Evolutionary conservation across 2,888 invertebrate species (phyloP), one percentile per base, ranked within the genome.

Genomic region (Heliconius cydno): DNA sequence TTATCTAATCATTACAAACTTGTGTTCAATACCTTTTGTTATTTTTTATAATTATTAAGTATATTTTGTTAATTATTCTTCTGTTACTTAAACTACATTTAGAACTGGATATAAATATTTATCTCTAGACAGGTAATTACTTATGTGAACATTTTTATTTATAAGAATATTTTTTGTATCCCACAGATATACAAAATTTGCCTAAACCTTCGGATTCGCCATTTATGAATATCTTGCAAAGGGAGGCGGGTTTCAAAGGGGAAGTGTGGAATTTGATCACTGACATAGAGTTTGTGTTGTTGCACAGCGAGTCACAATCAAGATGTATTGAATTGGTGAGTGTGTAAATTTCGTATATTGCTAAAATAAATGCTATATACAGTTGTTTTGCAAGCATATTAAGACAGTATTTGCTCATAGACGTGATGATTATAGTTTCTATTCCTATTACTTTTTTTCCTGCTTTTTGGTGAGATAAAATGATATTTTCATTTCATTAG

Each of bases 251-350:
- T 65, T 95, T 94, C 86, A 91, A 92, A 0, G 76, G 80, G 1
- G 93, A 94, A 3, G 88, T 93, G 6, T 92, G 91, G 93, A 92
- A 93, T 22, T 79, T 92, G 15, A 87, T 95, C 74, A 87, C 87
- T 0, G 95, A 95, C 80, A 89, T 94, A 13, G 94, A 94, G 85
- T 91, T 94, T 83, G 93, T 94, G 19, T 85, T 95, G 57, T 86
- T 94, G 25, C 91, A 92, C 84, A 94, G 87, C 12, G 91, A 92
- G 73, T 88, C 88, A 70, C 86, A 87, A 25, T 84, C 89, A 9
- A 86, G 87, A 34, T 94, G 94, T 82, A 94, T 95, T 79, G 90
- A 92, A 70, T 84, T 95, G 92, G 95, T 95, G 68, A 89, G 90
- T 87, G 46, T 72, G 52, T 41, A 7, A n/a, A 79, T 9, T 70